Base-by-base conservation (phyloP, 2,888 invertebrate species). In the Stenichneumon culpator region DNA sequence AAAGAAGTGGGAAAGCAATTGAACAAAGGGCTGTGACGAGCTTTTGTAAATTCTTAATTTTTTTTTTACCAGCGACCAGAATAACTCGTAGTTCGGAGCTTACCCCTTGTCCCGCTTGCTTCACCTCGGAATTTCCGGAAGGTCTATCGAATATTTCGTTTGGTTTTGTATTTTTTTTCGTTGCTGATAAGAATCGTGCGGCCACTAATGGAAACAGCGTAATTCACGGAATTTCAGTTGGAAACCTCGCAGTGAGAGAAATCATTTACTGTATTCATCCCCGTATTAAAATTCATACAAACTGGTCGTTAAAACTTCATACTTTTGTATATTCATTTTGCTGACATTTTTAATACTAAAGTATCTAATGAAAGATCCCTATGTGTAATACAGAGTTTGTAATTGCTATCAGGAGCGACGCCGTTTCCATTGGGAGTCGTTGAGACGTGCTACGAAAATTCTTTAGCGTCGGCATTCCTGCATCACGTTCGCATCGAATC, bases 131-230 rank as follows among this genome's bases (percentile, higher is more conserved):
- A 22, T 74, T 65, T 60, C 78, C 5, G 50, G 69, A 32, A 22
- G 52, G 79, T 44, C 84, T 84, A 52, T 84, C 39, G 50, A 77
- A 72, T 47, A 25, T 36, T 47, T 73, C 28, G 25, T 22, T 47
- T 60, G 52, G 16, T 14, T 77, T 63, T 22, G 25, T 68, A 44
- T 70, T 32, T 39, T 11, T 39, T 14, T 75, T 81, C 75, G 50
- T 75, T 75, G 68, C 68, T 47, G 75, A 69, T 69, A 78, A 69
- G 69, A 77, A 69, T 57, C 70, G 69, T 39, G 28, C 63, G 63
- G 25, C 50, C 36, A 60, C 63, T 14, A 47, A 82, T 63, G 63
- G 32, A 28, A 63, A 32, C 63, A 63, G 28, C n/a, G 32, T 28
- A 7, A 63, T 63, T 63, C 63, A 32, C n/a, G n/a, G 63, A 25